Percentiles rank a stretch among this genome's conserved stretches.
Conservation (phyloP, 2,797 vertebrate genomes). For the Pogoniulus pusillus region DNA sequence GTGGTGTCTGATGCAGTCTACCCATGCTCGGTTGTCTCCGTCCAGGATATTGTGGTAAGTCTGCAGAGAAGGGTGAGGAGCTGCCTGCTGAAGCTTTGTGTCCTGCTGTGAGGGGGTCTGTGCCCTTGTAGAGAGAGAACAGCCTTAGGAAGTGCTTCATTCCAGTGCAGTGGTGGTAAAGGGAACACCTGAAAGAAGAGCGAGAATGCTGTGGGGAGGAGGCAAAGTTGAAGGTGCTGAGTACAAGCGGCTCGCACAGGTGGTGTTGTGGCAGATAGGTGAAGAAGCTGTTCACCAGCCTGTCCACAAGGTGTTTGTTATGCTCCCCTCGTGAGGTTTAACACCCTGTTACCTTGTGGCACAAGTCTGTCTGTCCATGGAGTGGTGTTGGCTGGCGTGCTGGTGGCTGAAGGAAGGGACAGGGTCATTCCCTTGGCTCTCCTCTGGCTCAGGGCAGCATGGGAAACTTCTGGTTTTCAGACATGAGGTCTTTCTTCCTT, state of each 20-base stretch:
- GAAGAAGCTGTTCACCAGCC: not conserved
- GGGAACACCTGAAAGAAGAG: not conserved
- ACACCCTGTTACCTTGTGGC: not conserved
- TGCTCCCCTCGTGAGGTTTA: not conserved
- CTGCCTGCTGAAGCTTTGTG: not conserved
- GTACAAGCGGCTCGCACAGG: not conserved
- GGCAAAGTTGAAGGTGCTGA: not conserved
- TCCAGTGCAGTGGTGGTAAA: not conserved
- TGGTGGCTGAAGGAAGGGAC: not conserved
- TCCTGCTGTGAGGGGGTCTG: not conserved
- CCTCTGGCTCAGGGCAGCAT: not conserved
- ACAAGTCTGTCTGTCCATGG: not conserved
- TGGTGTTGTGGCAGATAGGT: not conserved
- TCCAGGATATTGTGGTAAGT: conserved; percentile 83
- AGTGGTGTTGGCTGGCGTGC: not conserved
- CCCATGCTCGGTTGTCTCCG: conserved; percentile 81
- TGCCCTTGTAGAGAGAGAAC: not conserved
- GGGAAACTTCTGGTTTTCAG: not conserved
- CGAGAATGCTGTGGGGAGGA: not conserved
- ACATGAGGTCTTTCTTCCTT: not conserved
- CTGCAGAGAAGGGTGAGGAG: not conserved
- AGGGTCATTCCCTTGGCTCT: not conserved
- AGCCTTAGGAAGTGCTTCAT: not conserved
- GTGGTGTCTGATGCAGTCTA: conserved; percentile 74
- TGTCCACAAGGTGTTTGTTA: not conserved